Base-by-base conservation (phyloP, 1,140 invertebrate species). In the Achatina immaculata region DNA sequence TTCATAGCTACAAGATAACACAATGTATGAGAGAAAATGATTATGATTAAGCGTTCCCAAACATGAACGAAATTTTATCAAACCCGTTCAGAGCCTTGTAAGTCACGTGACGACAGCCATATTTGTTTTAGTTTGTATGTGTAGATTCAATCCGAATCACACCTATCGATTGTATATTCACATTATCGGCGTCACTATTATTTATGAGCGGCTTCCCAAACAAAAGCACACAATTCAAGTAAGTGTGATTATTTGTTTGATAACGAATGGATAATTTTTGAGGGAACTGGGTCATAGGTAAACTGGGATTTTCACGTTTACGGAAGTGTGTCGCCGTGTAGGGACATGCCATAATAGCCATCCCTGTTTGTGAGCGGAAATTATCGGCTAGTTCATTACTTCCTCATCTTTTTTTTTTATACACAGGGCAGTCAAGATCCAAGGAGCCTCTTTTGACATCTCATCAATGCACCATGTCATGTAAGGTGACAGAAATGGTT, bases 21-120 rank as follows among this genome's bases (percentile, higher is more conserved):
- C n/a, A n/a, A n/a, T n/a, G n/a, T n/a, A n/a, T n/a, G n/a, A n/a
- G n/a, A n/a, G n/a, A n/a, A n/a, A n/a, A n/a, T n/a, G n/a, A n/a
- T n/a, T n/a, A n/a, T 48, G 7, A 48, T 48, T 48, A 48, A 48
- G 45, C 19, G 7, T 4, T 6, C 28, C 7, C 3, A 6, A 55
- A 2, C 6, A 62, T 9, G 58, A 71, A 38, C 38, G 65, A 11
- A 21, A n/a, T 55, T 31, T 4, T 34, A 28, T 62, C 58, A 62
- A 62, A 58, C n/a, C 58, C 58, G n/a, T 62, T 6, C 58, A 62
- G 58, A 28, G 31, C 58, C 28, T 2, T 31, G 31, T 19, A 55
- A 45, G 21, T 71, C 68, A 71, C 68, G 68, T 71, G 68, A 71
- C 68, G 7, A 40, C 68, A 38, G 68, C 68, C 68, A 71, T 71